Base-by-base conservation (phyloP, 2,797 vertebrate species). In the Rhodeus uyekii region DNA sequence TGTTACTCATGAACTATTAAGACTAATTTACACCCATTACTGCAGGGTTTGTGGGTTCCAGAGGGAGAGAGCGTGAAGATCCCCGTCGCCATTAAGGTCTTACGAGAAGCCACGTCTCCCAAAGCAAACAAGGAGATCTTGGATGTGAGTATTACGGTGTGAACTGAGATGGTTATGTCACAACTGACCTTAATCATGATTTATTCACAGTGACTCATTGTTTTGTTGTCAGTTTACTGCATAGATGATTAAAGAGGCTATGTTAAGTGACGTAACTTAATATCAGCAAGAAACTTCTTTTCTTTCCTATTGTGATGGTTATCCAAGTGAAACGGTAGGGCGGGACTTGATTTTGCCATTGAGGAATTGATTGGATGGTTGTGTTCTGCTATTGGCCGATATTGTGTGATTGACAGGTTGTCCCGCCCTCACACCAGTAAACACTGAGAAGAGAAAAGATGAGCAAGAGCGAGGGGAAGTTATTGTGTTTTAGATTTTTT, bases 91-190 rank as follows among this genome's bases (percentile, higher is more conserved):
- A 99, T 99, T 92, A 99, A 99, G 89, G 97, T 98, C 85, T 93
- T 99, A 87, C 93, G 97, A 91, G 98, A 99, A 89, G 97, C 97
- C 86, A 97, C 97, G 0, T 97, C 97, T 22, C 96, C 96, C 0
- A 99, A 98, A 94, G 98, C 98, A 89, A 99, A 99, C 94, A 98
- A 98, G 88, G 98, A 99, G 86, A 97, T 99, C 85, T 93, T 99
- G 81, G 98, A 99, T 81, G 98, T 99, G 92, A 94, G 98, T 96
- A 89, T 87, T 58, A 71, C 78, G 72, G 38, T 46, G 8, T 81
- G 29, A 13, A 60, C 63, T 29, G 42, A 19, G 10, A 5, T 46
- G 9, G 65, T 48, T 18, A 18, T 14, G 22, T 53, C 34, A 58
- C 12, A 32, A 39, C 10, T 39, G 9, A 29, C 2, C 12, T 32